These are phyloP conservation scores for Percopsis omiscomaycus DNA, from an alignment of 2,797 vertebrate species.

Conservation along the genomic window DNA sequence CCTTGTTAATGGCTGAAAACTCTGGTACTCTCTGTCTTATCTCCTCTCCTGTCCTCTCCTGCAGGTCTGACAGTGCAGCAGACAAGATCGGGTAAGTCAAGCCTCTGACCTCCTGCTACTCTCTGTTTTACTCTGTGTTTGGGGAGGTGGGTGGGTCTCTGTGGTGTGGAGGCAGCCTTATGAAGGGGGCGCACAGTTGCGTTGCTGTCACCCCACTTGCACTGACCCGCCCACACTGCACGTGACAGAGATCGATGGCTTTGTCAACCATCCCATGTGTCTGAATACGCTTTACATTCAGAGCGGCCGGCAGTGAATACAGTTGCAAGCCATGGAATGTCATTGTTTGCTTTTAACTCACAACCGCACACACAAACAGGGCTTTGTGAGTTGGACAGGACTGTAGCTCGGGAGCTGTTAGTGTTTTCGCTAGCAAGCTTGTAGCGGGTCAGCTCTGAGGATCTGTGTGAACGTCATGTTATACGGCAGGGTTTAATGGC, in stretches of 20 bases:
- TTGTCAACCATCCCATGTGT: slow-evolving; percentile 66
- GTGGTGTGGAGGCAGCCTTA: slow-evolving; percentile 10
- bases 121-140: background rate
- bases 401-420: slow-evolving; percentile 33
- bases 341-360: slow-evolving; percentile 73
- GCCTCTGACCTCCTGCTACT: background rate
- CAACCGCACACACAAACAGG: slow-evolving; percentile 66
- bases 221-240: slow-evolving; percentile 31
- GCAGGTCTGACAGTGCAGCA: slow-evolving; percentile 79
- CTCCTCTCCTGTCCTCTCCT: slow-evolving; percentile 15
- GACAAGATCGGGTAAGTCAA: slow-evolving; percentile 77
- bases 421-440: slow-evolving; percentile 2
- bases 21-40: background rate
- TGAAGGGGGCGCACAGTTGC: slow-evolving; percentile 3
- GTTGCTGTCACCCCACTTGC: slow-evolving; percentile 51
- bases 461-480: slow-evolving; percentile 26
- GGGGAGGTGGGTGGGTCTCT: slow-evolving; percentile 1
- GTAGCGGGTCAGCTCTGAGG: slow-evolving; percentile 32
- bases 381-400: slow-evolving; percentile 57
- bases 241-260: slow-evolving; percentile 58
- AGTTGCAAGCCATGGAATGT: slow-evolving; percentile 80
- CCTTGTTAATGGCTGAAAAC: slow-evolving; percentile 16
- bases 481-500: slow-evolving; percentile 39
- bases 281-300: slow-evolving; percentile 65
- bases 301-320: slow-evolving; percentile 69